Conservation (phyloP, 64 coral and sea anemone species). For the Montipora sp. region DNA sequence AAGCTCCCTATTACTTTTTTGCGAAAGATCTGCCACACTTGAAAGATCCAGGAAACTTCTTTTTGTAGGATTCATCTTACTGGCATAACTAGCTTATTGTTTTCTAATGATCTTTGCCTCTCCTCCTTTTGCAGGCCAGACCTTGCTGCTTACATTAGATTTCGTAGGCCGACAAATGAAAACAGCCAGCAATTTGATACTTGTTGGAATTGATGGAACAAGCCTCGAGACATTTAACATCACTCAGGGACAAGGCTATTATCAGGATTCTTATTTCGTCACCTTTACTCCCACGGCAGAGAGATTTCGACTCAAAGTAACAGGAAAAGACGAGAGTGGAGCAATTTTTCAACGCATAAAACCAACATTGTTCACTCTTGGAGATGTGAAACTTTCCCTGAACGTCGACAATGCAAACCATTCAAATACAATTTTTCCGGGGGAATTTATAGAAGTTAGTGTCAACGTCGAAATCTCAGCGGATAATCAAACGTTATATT, state of each 20-base stretch:
- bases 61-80: too few species aligned
- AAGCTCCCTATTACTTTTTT: too few species aligned
- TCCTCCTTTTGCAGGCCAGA: too few species aligned
- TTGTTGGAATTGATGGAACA: too few species aligned
- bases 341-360: slow-evolving; percentile 47
- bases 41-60: too few species aligned
- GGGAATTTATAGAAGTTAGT: slow-evolving; percentile 2
- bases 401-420: background rate
- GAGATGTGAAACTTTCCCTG: slow-evolving; percentile 50
- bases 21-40: too few species aligned
- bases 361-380: slow-evolving; percentile 55
- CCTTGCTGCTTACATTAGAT: too few species aligned
- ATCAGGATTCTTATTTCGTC: slow-evolving; percentile 37
- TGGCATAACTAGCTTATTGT: too few species aligned
- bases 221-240: background rate
- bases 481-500: slow-evolving; percentile 21
- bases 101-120: too few species aligned
- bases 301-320: slow-evolving; percentile 56
- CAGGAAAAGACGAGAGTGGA: slow-evolving; percentile 40
- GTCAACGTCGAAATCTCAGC: slow-evolving; percentile 50
- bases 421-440: slow-evolving; percentile 33
- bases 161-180: too few species aligned
- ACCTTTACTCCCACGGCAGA: slow-evolving; percentile 42
- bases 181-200: too few species aligned
- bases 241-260: slow-evolving; percentile 39